Base-by-base conservation (phyloP, 2,113 vertebrate genomes). In the Scomber colias region DNA sequence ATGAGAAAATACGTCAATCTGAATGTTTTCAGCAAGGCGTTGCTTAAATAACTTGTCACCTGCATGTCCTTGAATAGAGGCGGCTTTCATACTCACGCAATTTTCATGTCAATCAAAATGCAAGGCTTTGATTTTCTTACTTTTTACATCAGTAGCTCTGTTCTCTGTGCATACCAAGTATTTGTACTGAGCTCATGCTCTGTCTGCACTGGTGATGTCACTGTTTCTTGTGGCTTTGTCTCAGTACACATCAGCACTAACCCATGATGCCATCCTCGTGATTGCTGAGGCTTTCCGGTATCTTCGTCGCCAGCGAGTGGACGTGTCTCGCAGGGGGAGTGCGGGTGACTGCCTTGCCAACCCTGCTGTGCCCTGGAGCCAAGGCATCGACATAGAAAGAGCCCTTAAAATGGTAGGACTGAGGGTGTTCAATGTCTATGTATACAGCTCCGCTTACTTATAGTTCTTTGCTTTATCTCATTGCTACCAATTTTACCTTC, bases 331-430 rank as follows among this genome's bases (percentile, higher is more conserved):
- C 50, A 95, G 98, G 87, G 98, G 98, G 21, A 99, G 97, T 17
- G 97, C 98, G 1, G 98, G 98, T 61, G 98, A 99, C 93, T 99
- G 98, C 93, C 94, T 99, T 31, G 98, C 97, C 71, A 99, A 99
- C 77, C 98, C 98, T 3, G 98, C 98, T 0, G 98, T 99, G 48
- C 98, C 98, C 0, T 99, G 98, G 98, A 99, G 98, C 91, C 98
- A 99, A 94, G 98, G 98, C 88, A 99, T 99, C 45, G 98, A 99
- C 89, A 99, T 99, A 17, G 98, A 99, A 88, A 95, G 98, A 93
- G 98, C 98, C 0, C 93, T 99, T 72, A 99, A 99, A 96, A 99
- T 99, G 98, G 98, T 99, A 96, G 90, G 86, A 79, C 44, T 16
- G 10, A 71, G 31, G 44, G 31, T 11, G 3, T 11, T 11, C 24